Conservation (phyloP, 1,140 invertebrate species). For the Dendrolimus kikuchii region DNA sequence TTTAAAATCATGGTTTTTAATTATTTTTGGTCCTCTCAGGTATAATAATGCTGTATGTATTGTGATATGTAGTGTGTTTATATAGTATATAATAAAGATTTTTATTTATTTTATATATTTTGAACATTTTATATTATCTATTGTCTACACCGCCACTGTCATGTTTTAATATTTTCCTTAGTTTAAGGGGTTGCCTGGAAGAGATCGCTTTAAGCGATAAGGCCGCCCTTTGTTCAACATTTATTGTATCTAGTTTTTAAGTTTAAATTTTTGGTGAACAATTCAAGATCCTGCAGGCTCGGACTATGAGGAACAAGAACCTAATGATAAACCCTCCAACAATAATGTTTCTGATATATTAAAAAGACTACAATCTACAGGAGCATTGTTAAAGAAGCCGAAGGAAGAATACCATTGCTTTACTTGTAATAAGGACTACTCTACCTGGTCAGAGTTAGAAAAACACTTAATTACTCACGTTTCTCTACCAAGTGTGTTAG, state of each 20-base stretch:
- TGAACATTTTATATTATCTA: no score
- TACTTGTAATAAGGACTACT: slow-evolving; percentile 46
- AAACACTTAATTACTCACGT: slow-evolving; percentile 57
- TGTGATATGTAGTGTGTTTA: no score
- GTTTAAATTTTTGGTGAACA: slow-evolving; percentile 39
- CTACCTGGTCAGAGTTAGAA: slow-evolving; percentile 44
- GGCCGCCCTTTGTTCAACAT: no score
- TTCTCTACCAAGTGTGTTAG: slow-evolving; percentile 43
- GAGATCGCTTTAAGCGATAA: no score
- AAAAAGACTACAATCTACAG: slow-evolving; percentile 44
- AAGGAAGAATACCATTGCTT: slow-evolving; percentile 49
- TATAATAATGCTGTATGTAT: no score
- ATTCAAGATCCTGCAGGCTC: slow-evolving; percentile 20
- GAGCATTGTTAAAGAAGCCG: slow-evolving; percentile 49
- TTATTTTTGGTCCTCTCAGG: no score
- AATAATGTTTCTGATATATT: slow-evolving; percentile 44
- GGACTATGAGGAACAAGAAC: slow-evolving; percentile 20
- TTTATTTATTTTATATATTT: no score
- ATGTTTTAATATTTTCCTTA: no score
- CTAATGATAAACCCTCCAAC: slow-evolving; percentile 16
- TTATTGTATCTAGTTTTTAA: slow-evolving; percentile 13
- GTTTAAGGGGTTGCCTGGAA: no score
- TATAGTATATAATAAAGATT: no score
- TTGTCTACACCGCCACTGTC: no score
- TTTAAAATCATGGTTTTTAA: no score